Conservation (phyloP, 1,140 invertebrate species). For the Acarapis woodi region DNA sequence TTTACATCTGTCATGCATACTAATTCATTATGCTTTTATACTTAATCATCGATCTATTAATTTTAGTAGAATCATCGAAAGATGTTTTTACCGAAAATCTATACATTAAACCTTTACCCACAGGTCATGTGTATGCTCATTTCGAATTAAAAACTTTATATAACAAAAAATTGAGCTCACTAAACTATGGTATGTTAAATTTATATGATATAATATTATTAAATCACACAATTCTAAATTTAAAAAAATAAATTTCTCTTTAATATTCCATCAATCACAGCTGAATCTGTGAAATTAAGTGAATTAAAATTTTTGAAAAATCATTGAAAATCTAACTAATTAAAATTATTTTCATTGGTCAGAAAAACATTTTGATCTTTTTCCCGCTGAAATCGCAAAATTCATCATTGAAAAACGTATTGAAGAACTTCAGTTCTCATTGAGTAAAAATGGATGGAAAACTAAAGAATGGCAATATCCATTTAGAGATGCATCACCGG, state of each 20-base stretch:
- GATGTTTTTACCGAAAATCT: conserved; percentile 4
- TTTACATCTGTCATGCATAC: not conserved
- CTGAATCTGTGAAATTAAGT: too few species aligned
- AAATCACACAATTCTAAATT: not conserved
- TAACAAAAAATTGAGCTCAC: not conserved
- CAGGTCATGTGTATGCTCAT: conserved; percentile 3
- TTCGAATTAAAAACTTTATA: conserved; percentile 6
- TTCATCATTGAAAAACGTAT: conserved; percentile 54
- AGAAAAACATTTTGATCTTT: conserved; percentile 42
- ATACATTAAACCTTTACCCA: conserved; percentile 2
- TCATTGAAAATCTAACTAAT: conserved; percentile 1
- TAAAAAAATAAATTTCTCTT: too few species aligned
- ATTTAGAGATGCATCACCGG: conserved; percentile 54
- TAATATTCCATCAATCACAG: too few species aligned
- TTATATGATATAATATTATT: not conserved
- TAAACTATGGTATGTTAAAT: conserved; percentile 2
- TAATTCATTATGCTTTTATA: not conserved
- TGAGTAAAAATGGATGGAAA: conserved; percentile 76
- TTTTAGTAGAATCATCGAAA: not conserved
- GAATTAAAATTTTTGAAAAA: too few species aligned
- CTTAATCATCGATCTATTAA: not conserved
- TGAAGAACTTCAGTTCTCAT: conserved; percentile 58
- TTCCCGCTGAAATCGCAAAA: conserved; percentile 65
- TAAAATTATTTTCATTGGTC: not conserved
- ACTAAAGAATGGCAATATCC: conserved; percentile 73